Evolutionary conservation across 2,113 vertebrate genomes (phyloP).

Genomic region (Poecile atricapillus): DNA sequence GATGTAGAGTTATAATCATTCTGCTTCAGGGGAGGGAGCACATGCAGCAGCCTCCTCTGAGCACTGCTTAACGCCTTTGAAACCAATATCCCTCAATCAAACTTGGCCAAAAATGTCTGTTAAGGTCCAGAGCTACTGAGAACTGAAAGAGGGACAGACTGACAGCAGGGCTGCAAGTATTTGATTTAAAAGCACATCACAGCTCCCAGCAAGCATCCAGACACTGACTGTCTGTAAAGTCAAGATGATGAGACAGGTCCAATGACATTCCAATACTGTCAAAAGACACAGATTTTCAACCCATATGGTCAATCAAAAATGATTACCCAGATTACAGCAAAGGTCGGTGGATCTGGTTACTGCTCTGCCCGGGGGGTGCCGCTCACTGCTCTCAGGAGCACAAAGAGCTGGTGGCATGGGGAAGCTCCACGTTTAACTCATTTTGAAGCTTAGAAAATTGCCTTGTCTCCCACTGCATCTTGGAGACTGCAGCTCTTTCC

Average conservation of each 20-base stretch:
- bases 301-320: background rate
- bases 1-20: background rate
- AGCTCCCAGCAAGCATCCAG: background rate
- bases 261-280: background rate
- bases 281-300: background rate
- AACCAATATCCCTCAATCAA: background rate
- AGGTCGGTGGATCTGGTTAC: background rate
- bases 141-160: background rate
- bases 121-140: background rate
- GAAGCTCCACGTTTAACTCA: background rate
- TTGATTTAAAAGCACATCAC: background rate
- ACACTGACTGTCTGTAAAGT: background rate
- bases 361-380: background rate
- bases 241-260: background rate
- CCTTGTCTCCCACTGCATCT: background rate
- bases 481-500: background rate
- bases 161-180: background rate
- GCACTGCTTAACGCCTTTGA: background rate
- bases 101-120: background rate
- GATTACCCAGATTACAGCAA: background rate
- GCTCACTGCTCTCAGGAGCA: background rate
- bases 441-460: background rate
- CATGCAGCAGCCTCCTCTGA: background rate
- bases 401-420: background rate
- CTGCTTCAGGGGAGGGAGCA: rapidly evolving